Conservation (phyloP, 2,113 vertebrate genomes). For the Gadus macrocephalus region DNA sequence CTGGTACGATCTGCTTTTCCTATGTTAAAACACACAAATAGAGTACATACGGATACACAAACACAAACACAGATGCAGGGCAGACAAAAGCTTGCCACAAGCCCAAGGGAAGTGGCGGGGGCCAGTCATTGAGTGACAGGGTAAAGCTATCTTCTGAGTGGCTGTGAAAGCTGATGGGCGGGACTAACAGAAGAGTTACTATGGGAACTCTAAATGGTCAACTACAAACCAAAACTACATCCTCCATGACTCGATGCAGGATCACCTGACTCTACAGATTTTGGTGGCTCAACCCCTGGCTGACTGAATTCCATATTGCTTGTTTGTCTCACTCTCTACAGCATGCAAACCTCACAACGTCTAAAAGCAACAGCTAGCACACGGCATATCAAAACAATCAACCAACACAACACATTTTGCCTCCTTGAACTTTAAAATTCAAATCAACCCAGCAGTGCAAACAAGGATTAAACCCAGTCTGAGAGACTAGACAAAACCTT, state of each 20-base stretch:
- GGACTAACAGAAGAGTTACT: neutral
- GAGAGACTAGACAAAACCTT: neutral
- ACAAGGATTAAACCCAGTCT: too few relatives aligned
- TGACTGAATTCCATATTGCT: conserved; percentile 8
- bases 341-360: conserved; percentile 40
- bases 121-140: conserved; percentile 23
- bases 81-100: conserved; percentile 18
- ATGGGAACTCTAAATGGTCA: conserved; percentile 13
- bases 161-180: conserved; percentile 32
- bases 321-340: neutral
- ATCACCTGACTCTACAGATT: neutral
- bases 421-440: neutral
- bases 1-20: conserved; percentile 46
- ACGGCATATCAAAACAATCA: neutral
- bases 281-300: neutral
- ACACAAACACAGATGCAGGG: conserved; percentile 15
- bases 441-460: too few relatives aligned
- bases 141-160: conserved; percentile 29
- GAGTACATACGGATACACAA: conserved; percentile 18
- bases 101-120: conserved; percentile 8
- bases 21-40: conserved; percentile 9
- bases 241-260: conserved; percentile 30
- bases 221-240: conserved; percentile 22
- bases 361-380: conserved; percentile 16
- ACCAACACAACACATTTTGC: conserved; percentile 4